These are phyloP conservation scores for Trachelus troglodyta DNA, from an alignment of 2,888 invertebrate species.

Conservation along the genomic window DNA sequence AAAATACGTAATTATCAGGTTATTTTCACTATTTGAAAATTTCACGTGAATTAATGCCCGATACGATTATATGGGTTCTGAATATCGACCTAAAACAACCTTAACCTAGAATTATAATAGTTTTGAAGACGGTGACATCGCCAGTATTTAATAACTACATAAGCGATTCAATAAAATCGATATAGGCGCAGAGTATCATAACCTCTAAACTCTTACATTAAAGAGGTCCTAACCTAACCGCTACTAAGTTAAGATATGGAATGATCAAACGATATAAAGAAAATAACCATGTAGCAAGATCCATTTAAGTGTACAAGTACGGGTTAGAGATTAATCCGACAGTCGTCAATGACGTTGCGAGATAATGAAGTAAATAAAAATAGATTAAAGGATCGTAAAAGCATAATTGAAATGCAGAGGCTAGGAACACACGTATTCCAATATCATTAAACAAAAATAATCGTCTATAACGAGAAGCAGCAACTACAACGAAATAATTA, in stretches of 20 bases:
- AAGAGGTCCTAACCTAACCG: neutral
- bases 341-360: neutral
- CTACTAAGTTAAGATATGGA: neutral
- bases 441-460: neutral
- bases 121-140: neutral
- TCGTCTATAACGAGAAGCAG: neutral
- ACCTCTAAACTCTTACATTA: neutral
- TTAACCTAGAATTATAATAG: neutral
- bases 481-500: neutral
- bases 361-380: neutral
- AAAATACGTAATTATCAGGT: too few species aligned
- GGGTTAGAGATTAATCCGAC: neutral
- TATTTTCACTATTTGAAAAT: too few species aligned
- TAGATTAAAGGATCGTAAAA: neutral
- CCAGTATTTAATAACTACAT: neutral
- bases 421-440: neutral
- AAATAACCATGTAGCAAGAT: neutral
- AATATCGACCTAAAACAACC: neutral
- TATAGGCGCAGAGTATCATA: neutral
- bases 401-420: neutral
- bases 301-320: neutral
- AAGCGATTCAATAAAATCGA: neutral
- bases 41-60: neutral
- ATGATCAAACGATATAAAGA: neutral
- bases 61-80: neutral